Percentiles rank a stretch among this genome's conserved stretches.
These are phyloP conservation scores for Otis tarda DNA, from an alignment of 2,113 vertebrate genomes.

Conservation along the genomic window DNA sequence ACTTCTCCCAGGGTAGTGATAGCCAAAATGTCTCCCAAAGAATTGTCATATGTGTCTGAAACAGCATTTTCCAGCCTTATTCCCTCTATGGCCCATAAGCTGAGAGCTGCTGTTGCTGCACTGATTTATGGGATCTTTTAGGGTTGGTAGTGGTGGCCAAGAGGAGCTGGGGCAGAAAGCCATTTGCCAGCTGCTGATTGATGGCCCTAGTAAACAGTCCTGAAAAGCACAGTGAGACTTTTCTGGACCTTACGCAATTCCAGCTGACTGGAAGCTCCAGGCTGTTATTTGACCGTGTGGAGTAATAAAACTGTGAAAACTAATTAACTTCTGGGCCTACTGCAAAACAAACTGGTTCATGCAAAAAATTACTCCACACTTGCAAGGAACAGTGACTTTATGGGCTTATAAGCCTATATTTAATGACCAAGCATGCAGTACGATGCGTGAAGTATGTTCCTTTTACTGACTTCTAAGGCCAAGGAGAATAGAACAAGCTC, in stretches of 20 bases:
- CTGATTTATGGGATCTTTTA: not conserved
- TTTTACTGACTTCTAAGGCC: not conserved
- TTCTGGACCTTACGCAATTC: not conserved
- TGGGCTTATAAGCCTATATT: not conserved
- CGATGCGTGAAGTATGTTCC: not conserved
- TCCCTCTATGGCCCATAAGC: not conserved
- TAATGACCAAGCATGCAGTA: slow-evolving; percentile 1
- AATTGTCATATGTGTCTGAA: not conserved
- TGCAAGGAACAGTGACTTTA: not conserved
- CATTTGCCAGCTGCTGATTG: slow-evolving; percentile 38
- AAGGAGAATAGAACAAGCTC: not conserved
- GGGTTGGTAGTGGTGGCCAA: not conserved
- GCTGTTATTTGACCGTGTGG: slow-evolving; percentile 13
- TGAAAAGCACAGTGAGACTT: slow-evolving; percentile 26
- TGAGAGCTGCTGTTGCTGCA: not conserved
- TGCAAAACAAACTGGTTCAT: slow-evolving; percentile 31
- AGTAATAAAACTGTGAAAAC: slow-evolving; percentile 50
- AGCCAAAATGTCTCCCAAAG: not conserved
- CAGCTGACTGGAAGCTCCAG: slow-evolving; percentile 19
- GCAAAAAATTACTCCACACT: not conserved
- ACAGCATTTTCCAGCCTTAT: not conserved
- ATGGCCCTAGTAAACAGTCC: not conserved
- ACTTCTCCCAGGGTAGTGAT: not conserved
- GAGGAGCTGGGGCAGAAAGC: slow-evolving; percentile 13
- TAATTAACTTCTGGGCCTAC: slow-evolving; percentile 30